phyloP scores from a whole-genome alignment of 2,113 vertebrate species.

The Lagopus leucura region DNA sequence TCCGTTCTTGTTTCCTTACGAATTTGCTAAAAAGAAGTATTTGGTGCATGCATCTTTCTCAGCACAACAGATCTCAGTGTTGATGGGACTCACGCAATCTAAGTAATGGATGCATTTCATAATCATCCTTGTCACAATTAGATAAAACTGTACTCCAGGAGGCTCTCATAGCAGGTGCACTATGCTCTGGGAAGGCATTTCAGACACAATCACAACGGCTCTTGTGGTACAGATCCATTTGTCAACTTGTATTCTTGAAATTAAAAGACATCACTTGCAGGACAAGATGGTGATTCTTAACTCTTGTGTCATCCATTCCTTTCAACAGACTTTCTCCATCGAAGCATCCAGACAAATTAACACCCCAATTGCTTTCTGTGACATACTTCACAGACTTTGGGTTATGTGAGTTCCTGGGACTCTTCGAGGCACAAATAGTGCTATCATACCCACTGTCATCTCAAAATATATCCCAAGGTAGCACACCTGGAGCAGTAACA shows the following conservation, averaged over 20 bases:
- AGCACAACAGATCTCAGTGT: neutral
- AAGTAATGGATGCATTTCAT: neutral
- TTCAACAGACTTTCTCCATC: neutral
- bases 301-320: neutral
- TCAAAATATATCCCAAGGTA: neutral
- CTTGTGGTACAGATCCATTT: neutral
- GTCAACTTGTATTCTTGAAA: neutral
- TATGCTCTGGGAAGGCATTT: neutral
- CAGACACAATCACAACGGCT: neutral
- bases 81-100: neutral
- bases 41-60: neutral
- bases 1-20: neutral
- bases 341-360: neutral
- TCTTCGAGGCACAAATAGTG: neutral
- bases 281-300: neutral
- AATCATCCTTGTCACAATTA: neutral
- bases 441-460: neutral
- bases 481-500: neutral
- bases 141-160: neutral
- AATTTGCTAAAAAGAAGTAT: neutral
- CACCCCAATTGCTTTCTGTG: neutral
- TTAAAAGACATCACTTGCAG: neutral
- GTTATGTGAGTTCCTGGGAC: fast-evolving
- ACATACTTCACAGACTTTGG: fast-evolving
- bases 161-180: neutral